These are phyloP conservation scores for Oryctes rhinoceros DNA, from an alignment of 1,140 invertebrate species.

Conservation along the genomic window DNA sequence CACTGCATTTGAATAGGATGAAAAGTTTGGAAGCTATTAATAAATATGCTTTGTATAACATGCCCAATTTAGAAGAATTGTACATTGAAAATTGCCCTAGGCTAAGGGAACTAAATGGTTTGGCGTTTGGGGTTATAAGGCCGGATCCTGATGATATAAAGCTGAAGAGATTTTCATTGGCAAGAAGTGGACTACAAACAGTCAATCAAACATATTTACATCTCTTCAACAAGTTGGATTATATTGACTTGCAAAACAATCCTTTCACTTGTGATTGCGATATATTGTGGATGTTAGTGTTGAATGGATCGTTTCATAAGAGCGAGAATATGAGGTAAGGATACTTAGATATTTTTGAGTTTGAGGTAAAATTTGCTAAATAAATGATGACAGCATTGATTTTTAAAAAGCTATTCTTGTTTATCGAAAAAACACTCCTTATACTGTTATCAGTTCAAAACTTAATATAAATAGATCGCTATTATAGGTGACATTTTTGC, in stretches of 20 bases:
- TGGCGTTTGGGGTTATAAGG: constrained; percentile 54
- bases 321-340: constrained; percentile 52
- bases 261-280: constrained; percentile 57
- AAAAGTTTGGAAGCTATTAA: constrained; percentile 51
- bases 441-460: too few species aligned
- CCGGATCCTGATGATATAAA: constrained; percentile 46
- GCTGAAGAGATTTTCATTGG: constrained; percentile 52
- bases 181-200: constrained; percentile 53
- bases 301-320: constrained; percentile 48
- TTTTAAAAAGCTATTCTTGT: too few species aligned
- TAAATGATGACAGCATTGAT: too few species aligned
- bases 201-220: constrained; percentile 54
- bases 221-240: constrained; percentile 53
- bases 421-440: too few species aligned
- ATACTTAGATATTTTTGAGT: background rate
- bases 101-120: constrained; percentile 52
- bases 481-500: too few species aligned
- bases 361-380: background rate
- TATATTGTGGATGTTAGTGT: constrained; percentile 56
- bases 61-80: constrained; percentile 54
- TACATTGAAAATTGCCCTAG: constrained; percentile 54
- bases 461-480: too few species aligned
- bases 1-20: constrained; percentile 55
- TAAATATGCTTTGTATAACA: constrained; percentile 58
- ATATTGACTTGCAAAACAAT: constrained; percentile 56